These are phyloP conservation scores for Microcebus ravelobensis DNA, from an alignment of 2,113 vertebrate species.

Conservation along the genomic window DNA sequence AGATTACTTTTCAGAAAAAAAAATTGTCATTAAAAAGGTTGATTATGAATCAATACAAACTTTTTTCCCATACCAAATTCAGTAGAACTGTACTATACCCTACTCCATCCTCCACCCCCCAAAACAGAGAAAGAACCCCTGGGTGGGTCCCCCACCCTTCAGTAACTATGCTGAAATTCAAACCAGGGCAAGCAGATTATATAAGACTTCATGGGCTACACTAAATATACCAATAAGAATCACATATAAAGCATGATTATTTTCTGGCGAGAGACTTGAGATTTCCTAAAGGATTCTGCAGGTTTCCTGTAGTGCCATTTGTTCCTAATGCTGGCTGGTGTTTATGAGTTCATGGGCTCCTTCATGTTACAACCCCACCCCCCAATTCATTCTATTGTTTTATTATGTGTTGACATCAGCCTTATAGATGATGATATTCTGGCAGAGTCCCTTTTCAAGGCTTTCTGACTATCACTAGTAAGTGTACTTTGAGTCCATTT, in stretches of 20 bases:
- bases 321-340: background rate
- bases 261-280: background rate
- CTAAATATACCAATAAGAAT: background rate
- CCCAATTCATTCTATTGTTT: background rate
- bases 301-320: background rate
- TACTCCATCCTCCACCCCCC: background rate
- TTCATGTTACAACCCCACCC: background rate
- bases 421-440: background rate
- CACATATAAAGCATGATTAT: background rate
- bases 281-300: background rate
- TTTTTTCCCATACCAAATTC: background rate
- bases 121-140: background rate
- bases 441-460: background rate
- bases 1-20: background rate
- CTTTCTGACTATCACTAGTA: slow-evolving; percentile 17
- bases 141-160: background rate
- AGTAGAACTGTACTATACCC: background rate
- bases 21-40: background rate
- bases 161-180: background rate
- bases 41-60: background rate
- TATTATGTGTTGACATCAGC: background rate
- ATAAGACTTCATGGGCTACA: background rate
- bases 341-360: background rate
- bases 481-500: background rate
- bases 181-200: background rate